Evolutionary conservation across 2,113 vertebrate species (phyloP).

Genomic region (human (Homo sapiens)): DNA sequence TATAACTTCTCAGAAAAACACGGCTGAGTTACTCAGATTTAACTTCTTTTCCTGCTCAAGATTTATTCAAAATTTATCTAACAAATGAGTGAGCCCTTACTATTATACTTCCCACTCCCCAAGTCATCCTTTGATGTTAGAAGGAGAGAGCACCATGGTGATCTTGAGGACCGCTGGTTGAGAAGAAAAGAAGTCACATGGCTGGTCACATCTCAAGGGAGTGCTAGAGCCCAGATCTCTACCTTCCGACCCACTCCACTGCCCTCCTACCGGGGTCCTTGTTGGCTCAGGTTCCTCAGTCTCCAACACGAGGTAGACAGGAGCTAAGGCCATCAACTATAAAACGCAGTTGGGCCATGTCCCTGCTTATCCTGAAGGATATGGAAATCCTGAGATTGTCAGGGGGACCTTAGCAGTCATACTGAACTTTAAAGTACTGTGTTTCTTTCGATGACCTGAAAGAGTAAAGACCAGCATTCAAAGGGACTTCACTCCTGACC

Average conservation of each 20-base stretch:
- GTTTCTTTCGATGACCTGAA: not conserved
- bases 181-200: not conserved
- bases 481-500: constrained; percentile 1
- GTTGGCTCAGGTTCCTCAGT: not conserved
- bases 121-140: not conserved
- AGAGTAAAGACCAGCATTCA: not conserved
- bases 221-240: not conserved
- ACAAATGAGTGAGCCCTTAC: not conserved
- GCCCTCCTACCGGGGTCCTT: fast-evolving
- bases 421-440: not conserved
- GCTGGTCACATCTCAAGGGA: not conserved
- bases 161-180: not conserved
- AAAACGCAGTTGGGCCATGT: not conserved
- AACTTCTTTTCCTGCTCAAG: constrained; percentile 30
- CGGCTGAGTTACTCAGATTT: not conserved
- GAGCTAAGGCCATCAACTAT: not conserved
- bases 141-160: not conserved
- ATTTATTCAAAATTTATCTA: constrained; percentile 3
- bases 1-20: constrained; percentile 46
- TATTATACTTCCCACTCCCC: not conserved
- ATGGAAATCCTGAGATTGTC: not conserved
- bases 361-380: not conserved
- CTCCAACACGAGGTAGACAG: not conserved
- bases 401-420: not conserved
- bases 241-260: too few relatives aligned